Conservation (phyloP, 2,888 invertebrate genomes). For the Melikaiella ostensackeni region DNA sequence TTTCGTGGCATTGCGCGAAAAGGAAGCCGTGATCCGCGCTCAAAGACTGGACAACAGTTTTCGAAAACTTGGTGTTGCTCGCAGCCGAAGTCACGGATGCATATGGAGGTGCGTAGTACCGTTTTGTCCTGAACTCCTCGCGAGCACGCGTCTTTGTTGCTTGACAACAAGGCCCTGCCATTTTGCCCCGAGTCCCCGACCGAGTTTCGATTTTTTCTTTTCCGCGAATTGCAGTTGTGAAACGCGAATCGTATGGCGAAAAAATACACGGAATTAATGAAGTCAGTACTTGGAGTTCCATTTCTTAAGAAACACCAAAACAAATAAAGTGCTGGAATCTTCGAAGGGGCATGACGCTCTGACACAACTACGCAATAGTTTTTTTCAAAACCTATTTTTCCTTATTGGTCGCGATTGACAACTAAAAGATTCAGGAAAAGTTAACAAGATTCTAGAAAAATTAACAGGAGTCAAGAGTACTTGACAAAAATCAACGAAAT, state of each 20-base stretch:
- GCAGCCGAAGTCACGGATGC: conserved; percentile 72
- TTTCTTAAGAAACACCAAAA: not conserved
- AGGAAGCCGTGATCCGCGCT: conserved; percentile 70
- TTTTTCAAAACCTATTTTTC: conserved; percentile 7
- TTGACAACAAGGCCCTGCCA: conserved; percentile 46
- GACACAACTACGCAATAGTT: conserved; percentile 57
- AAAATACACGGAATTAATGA: not conserved
- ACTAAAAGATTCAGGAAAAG: not conserved
- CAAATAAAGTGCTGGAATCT: not conserved
- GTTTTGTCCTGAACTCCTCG: conserved; percentile 50
- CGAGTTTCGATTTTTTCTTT: conserved; percentile 5
- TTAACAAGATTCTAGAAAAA: not conserved
- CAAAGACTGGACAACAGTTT: conserved; percentile 58
- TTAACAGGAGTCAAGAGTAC: no score
- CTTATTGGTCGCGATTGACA: not conserved
- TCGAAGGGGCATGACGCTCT: conserved; percentile 20
- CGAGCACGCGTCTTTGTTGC: conserved; percentile 58
- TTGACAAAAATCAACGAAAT: not conserved
- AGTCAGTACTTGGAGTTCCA: no score
- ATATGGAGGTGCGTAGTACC: conserved; percentile 74
- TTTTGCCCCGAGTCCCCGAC: conserved; percentile 43
- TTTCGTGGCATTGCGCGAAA: conserved; percentile 70
- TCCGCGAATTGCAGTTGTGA: not conserved
- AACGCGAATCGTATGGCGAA: not conserved
- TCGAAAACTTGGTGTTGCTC: conserved; percentile 64